These are phyloP conservation scores for Bombus huntii DNA, from an alignment of 1,140 invertebrate genomes.

Conservation along the genomic window DNA sequence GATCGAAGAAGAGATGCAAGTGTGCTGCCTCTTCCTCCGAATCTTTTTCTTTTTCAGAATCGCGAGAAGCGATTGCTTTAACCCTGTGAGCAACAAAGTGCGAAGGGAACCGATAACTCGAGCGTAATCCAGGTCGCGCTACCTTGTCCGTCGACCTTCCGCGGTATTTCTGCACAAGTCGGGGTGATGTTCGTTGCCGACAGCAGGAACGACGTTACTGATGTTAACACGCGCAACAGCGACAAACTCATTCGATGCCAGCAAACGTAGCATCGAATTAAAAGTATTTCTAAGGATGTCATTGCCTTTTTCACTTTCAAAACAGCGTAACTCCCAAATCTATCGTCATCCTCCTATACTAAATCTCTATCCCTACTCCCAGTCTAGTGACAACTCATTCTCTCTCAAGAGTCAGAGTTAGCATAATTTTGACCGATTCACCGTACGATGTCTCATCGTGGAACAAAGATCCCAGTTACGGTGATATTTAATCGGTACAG, in stretches of 20 bases:
- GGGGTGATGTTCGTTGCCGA: slow-evolving; percentile 56
- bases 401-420: background rate
- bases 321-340: background rate
- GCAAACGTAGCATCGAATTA: too few relatives aligned
- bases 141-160: slow-evolving; percentile 78
- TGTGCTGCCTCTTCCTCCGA: background rate
- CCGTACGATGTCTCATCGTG: too few relatives aligned
- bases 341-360: background rate
- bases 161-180: slow-evolving; percentile 62
- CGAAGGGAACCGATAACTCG: slow-evolving; percentile 69
- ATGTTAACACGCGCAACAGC: too few relatives aligned
- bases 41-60: background rate
- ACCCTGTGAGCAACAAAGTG: slow-evolving; percentile 74
- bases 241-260: too few relatives aligned
- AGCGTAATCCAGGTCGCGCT: slow-evolving; percentile 76
- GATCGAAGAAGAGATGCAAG: background rate
- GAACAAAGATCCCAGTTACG: background rate
- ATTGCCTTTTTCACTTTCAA: background rate
- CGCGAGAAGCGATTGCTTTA: slow-evolving; percentile 73
- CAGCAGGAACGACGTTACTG: too few relatives aligned
- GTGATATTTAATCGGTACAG: background rate
- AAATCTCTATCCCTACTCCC: background rate
- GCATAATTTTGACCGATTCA: too few relatives aligned
- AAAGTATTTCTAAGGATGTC: too few relatives aligned
- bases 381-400: too few relatives aligned